Percentiles rank a stretch among this genome's conserved stretches.
Evolutionary conservation across 2,797 vertebrate genomes (phyloP).

Genomic region (Sebastiscus tertius): DNA sequence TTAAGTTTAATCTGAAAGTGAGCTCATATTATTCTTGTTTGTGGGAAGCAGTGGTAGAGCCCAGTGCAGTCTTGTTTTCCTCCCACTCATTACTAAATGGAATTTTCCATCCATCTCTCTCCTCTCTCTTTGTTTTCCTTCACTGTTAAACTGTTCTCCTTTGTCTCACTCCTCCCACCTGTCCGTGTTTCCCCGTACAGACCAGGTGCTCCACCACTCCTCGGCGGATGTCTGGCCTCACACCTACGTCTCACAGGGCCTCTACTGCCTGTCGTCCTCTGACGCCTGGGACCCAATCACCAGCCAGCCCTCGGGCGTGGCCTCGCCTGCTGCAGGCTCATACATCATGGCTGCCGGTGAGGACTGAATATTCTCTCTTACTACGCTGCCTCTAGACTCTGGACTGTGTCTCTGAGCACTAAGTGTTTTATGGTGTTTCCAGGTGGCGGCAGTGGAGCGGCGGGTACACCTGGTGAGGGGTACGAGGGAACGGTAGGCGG

Average conservation of each 20-base stretch:
- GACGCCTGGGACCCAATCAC: conserved; percentile 95
- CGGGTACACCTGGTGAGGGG: conserved; percentile 85
- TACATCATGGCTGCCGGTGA: conserved; percentile 83
- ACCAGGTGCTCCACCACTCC: conserved; percentile 92
- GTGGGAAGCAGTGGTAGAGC: neutral
- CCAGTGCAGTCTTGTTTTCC: neutral
- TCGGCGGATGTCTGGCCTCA: conserved; percentile 97
- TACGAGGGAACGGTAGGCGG: conserved; percentile 87
- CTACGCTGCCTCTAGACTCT: neutral
- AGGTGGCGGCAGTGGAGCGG: conserved; percentile 69
- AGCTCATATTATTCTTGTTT: neutral
- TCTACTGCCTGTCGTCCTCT: conserved; percentile 96
- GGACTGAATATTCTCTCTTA: neutral
- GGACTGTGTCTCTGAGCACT: neutral
- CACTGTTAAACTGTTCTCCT: neutral
- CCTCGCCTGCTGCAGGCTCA: conserved; percentile 91
- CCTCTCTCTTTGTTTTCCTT: neutral
- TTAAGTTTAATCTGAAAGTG: neutral
- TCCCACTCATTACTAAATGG: neutral
- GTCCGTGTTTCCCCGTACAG: conserved; percentile 44
- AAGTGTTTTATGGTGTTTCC: neutral
- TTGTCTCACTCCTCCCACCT: neutral
- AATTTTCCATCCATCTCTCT: neutral
- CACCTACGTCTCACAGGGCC: conserved; percentile 97
- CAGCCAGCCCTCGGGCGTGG: conserved; percentile 93